Conservation (phyloP, 2,797 vertebrate species). For the Sebastes itinus region DNA sequence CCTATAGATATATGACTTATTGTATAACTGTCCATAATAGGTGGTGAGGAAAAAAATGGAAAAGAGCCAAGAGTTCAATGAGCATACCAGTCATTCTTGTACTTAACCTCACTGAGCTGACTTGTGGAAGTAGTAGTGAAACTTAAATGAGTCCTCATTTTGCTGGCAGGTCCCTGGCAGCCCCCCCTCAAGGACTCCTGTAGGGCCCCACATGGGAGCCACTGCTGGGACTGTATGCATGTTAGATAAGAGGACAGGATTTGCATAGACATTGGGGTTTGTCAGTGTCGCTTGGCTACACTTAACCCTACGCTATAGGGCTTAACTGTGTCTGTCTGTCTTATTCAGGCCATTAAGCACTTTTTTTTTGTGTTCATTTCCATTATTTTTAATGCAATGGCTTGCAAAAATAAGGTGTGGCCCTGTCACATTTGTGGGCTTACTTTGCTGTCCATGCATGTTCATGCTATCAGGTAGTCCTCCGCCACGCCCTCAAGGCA, state of each 20-base stretch:
- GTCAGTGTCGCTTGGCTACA: not conserved
- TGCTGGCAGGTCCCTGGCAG: constrained; percentile 25
- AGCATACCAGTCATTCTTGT: constrained; percentile 47
- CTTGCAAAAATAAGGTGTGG: constrained; percentile 40
- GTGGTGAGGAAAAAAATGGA: constrained; percentile 16
- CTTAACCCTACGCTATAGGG: not conserved
- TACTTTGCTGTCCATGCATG: not conserved
- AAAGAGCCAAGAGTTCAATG: constrained; percentile 24
- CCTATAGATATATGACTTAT: not conserved
- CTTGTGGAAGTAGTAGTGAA: constrained; percentile 12
- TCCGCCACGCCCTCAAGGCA: constrained; percentile 58
- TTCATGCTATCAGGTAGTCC: constrained; percentile 36
- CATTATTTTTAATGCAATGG: too few species aligned
- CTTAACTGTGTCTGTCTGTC: not conserved
- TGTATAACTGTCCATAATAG: constrained; percentile 1
- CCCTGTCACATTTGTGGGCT: not conserved
- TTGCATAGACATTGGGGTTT: not conserved
- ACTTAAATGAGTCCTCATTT: constrained; percentile 24
- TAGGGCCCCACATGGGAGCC: constrained; percentile 39
- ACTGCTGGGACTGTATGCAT: not conserved
- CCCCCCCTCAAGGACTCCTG: constrained; percentile 16
- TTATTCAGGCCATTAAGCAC: not conserved
- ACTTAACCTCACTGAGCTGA: constrained; percentile 12
- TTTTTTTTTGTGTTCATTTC: not conserved
- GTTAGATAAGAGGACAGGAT: constrained; percentile 9